A percentile compares a stretch with the other conserved stretches of the same genome.
phyloP scores from a whole-genome alignment of 2,113 vertebrate species.

The Equus przewalskii region DNA sequence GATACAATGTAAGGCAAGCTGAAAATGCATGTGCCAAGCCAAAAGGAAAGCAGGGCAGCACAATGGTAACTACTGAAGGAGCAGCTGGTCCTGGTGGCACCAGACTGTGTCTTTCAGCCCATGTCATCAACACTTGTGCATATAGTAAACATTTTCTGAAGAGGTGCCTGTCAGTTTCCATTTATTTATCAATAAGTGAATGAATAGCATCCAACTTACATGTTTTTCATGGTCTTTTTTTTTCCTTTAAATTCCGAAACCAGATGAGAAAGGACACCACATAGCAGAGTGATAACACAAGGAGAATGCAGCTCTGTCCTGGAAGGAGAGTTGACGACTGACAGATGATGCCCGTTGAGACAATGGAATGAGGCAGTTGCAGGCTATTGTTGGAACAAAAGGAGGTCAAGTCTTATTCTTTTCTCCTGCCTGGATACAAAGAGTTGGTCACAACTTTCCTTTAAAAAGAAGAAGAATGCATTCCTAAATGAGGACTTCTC shows the following conservation, averaged over 20 bases:
- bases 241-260: constrained; percentile 68
- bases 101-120: constrained; percentile 88
- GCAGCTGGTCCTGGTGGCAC: constrained; percentile 86
- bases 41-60: constrained; percentile 77
- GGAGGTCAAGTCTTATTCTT: constrained; percentile 66
- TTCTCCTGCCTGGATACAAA: constrained; percentile 61
- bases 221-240: constrained; percentile 78
- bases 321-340: constrained; percentile 66
- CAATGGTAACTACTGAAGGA: constrained; percentile 84
- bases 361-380: constrained; percentile 49
- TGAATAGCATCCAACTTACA: constrained; percentile 77
- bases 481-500: constrained; percentile 58
- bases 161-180: constrained; percentile 81
- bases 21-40: constrained; percentile 80
- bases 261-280: constrained; percentile 69
- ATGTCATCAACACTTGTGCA: constrained; percentile 84
- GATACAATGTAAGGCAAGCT: constrained; percentile 79
- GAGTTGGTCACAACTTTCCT: constrained; percentile 61
- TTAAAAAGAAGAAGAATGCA: constrained; percentile 59
- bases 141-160: constrained; percentile 69
- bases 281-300: constrained; percentile 41
- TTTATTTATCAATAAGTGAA: constrained; percentile 84
- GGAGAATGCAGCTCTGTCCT: constrained; percentile 65
- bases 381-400: constrained; percentile 62
- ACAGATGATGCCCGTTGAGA: constrained; percentile 68